A percentile compares a stretch with the other conserved stretches of the same genome.
These are phyloP conservation scores for Phylloscopus trochiloides DNA, from an alignment of 2,113 vertebrate genomes.

Conservation along the genomic window DNA sequence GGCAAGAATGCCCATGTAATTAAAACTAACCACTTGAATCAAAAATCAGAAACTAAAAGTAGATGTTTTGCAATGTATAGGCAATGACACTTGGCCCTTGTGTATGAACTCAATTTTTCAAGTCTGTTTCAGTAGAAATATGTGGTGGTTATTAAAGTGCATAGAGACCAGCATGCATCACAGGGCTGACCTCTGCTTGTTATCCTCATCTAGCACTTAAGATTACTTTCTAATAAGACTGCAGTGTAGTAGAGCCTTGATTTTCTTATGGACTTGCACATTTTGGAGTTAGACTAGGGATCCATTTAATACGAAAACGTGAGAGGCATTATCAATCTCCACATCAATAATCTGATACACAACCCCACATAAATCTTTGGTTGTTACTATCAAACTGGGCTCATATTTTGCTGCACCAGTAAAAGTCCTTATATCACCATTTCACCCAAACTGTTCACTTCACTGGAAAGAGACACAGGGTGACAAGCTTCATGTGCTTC, in stretches of 20 bases:
- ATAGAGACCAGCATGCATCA: neutral
- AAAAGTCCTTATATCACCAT: neutral
- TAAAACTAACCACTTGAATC: neutral
- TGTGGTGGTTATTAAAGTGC: neutral
- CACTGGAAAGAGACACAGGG: neutral
- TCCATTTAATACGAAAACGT: neutral
- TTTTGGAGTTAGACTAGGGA: neutral
- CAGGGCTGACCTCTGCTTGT: neutral
- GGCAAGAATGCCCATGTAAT: neutral
- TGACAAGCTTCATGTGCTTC: neutral
- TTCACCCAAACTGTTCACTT: neutral
- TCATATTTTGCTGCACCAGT: neutral
- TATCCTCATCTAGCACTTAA: neutral
- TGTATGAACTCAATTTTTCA: neutral
- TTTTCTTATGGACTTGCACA: neutral
- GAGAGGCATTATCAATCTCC: neutral
- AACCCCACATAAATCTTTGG: neutral
- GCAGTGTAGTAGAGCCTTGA: neutral
- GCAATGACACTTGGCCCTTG: neutral
- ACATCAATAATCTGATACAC: neutral
- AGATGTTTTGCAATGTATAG: neutral
- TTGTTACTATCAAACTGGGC: neutral
- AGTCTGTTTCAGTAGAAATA: fast-evolving
- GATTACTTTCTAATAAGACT: neutral
- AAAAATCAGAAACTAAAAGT: neutral